phyloP scores from a whole-genome alignment of 2,113 vertebrate genomes.

The Nibea albiflora region DNA sequence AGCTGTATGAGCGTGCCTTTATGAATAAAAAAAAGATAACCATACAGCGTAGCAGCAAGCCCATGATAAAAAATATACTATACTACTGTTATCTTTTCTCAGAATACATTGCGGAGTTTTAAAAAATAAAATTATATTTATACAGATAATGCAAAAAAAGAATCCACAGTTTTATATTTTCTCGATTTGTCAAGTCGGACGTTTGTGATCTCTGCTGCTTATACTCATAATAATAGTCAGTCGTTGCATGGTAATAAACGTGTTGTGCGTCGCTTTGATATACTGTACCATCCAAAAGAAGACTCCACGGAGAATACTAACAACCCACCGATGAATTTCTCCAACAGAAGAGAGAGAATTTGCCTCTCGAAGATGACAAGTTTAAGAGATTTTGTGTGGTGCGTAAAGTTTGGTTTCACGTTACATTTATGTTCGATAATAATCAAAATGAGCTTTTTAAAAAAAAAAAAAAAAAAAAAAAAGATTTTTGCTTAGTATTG shows the following conservation, averaged over 20 bases:
- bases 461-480: too few species aligned
- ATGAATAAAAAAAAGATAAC: slow-evolving; percentile 28
- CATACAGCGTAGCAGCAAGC: slow-evolving; percentile 25
- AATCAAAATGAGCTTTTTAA: neutral
- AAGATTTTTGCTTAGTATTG: neutral
- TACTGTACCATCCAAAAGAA: neutral
- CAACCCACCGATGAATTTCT: neutral
- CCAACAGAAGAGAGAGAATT: neutral
- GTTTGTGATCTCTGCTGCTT: neutral
- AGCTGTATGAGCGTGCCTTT: slow-evolving; percentile 1
- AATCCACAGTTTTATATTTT: neutral
- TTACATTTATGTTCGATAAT: neutral
- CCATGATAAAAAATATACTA: slow-evolving; percentile 29
- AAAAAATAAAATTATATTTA: slow-evolving; percentile 15
- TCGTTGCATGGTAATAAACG: neutral
- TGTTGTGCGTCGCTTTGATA: neutral
- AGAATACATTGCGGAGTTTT: slow-evolving; percentile 5
- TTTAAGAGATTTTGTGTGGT: neutral
- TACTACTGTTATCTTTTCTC: slow-evolving; percentile 4
- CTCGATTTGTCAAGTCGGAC: neutral
- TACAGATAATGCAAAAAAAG: slow-evolving; percentile 10
- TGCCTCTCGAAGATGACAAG: too few species aligned
- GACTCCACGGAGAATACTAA: slow-evolving; percentile 4
- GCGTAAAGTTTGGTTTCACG: neutral
- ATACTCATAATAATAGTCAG: slow-evolving; percentile 5